phyloP scores from a whole-genome alignment of 1,140 invertebrate genomes.

The Panagrolaimus sp. region DNA sequence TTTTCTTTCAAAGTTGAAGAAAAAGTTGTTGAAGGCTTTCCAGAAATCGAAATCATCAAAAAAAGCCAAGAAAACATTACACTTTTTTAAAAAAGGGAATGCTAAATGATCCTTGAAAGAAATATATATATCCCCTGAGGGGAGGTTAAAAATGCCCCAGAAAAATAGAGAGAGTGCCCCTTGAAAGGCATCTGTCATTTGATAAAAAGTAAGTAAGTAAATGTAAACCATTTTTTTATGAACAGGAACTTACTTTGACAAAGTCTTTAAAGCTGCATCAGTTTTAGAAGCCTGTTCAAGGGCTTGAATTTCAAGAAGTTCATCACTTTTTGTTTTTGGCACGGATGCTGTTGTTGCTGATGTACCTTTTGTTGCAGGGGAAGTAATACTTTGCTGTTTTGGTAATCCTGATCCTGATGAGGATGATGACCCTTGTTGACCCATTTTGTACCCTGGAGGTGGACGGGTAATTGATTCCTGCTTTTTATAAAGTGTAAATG shows the following conservation, averaged over 20 bases:
- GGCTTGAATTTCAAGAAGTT: not conserved
- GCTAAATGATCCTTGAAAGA: no score
- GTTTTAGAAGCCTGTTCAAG: not conserved
- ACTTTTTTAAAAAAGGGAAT: no score
- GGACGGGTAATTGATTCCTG: constrained; percentile 25
- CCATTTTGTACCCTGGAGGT: not conserved
- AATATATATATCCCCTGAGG: no score
- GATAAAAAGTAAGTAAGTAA: no score
- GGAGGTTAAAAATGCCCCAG: no score
- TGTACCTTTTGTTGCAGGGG: not conserved
- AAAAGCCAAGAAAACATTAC: no score
- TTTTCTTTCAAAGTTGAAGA: no score
- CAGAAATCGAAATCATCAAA: no score
- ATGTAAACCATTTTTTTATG: no score
- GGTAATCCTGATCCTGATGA: not conserved
- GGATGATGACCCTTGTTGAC: constrained; percentile 3
- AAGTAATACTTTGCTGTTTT: not conserved
- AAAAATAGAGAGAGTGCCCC: no score
- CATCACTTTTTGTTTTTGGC: not conserved
- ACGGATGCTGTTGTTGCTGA: not conserved
- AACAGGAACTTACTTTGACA: constrained; percentile 12
- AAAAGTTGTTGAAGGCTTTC: no score
- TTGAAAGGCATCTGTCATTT: no score
- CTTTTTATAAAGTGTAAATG: constrained; percentile 28
- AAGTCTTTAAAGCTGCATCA: constrained; percentile 8